Evolutionary conservation across 2,113 vertebrate genomes (phyloP).

Genomic region (Galemys pyrenaicus): DNA sequence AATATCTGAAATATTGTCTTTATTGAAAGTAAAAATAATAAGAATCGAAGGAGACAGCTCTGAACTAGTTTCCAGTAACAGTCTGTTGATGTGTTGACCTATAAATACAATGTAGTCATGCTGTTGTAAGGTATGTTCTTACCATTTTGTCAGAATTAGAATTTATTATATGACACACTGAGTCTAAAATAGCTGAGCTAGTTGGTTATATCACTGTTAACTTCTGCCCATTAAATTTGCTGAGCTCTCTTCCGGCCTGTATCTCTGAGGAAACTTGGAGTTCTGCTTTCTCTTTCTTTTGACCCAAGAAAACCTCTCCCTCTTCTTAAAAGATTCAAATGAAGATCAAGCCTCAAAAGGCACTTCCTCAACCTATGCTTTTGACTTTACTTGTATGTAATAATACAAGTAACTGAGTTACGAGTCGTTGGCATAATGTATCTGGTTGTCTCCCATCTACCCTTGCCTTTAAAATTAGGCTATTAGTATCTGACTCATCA

Average conservation of each 20-base stretch:
- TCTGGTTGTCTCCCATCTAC: constrained; percentile 46
- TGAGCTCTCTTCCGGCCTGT: background rate
- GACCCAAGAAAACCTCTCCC: background rate
- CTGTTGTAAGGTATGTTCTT: background rate
- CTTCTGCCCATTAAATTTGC: background rate
- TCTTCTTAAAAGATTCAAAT: background rate
- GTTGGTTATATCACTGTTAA: background rate
- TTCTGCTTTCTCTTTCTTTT: constrained; percentile 27
- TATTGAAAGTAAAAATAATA: background rate
- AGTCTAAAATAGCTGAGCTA: background rate
- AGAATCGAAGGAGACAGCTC: background rate
- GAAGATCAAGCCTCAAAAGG: background rate
- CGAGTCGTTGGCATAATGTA: constrained; percentile 16
- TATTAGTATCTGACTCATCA: constrained; percentile 50
- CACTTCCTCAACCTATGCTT: background rate
- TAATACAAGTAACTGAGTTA: constrained; percentile 33
- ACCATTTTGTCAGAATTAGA: background rate
- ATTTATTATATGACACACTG: background rate
- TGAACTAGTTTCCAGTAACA: background rate
- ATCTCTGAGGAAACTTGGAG: background rate
- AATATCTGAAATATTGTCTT: background rate
- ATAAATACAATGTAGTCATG: background rate
- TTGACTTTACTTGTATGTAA: constrained; percentile 32
- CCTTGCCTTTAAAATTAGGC: constrained; percentile 59
- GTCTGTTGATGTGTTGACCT: background rate